Percentiles rank a stretch among this genome's conserved stretches.
Conservation (phyloP, 2,888 invertebrate genomes). For the Melinaea menophilus region DNA sequence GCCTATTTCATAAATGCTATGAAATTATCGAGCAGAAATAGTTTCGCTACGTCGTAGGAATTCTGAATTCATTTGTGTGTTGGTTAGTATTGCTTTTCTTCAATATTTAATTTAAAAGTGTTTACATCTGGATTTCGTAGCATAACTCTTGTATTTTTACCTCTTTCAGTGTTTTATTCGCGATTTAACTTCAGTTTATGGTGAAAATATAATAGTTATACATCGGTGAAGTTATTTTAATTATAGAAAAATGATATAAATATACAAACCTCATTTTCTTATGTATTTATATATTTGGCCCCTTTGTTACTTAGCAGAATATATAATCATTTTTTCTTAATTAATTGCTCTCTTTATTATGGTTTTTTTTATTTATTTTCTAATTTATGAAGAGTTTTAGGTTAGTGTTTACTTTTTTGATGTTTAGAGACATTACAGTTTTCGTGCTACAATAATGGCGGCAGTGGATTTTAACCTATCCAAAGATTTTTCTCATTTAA, state of each 20-base stretch:
- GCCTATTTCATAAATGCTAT: slow-evolving; percentile 67
- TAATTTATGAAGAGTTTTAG: slow-evolving; percentile 42
- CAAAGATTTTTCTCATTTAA: slow-evolving; percentile 56
- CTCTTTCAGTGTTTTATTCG: slow-evolving; percentile 55
- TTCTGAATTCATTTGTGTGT: slow-evolving; percentile 52
- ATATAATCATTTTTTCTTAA: slow-evolving; percentile 32
- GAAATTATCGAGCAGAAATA: slow-evolving; percentile 66
- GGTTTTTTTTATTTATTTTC: slow-evolving; percentile 29
- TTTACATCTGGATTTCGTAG: slow-evolving; percentile 86
- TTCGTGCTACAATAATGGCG: slow-evolving; percentile 77
- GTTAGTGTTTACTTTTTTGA: slow-evolving; percentile 75
- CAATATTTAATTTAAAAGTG: slow-evolving; percentile 77
- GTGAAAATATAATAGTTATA: slow-evolving; percentile 29
- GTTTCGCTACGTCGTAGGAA: slow-evolving; percentile 64
- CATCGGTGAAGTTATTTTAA: slow-evolving; percentile 43
- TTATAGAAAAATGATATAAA: slow-evolving; percentile 46
- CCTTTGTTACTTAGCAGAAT: slow-evolving; percentile 67
- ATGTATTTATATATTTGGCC: slow-evolving; percentile 58
- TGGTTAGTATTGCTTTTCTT: slow-evolving; percentile 63
- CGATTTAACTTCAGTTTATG: slow-evolving; percentile 37
- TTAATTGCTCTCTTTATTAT: slow-evolving; percentile 28
- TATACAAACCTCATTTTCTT: slow-evolving; percentile 69
- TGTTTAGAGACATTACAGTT: slow-evolving; percentile 75
- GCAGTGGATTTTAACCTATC: slow-evolving; percentile 75
- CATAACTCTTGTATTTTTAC: slow-evolving; percentile 79